Base-by-base conservation (phyloP, 2,113 vertebrate genomes). In the Petromus typicus region DNA sequence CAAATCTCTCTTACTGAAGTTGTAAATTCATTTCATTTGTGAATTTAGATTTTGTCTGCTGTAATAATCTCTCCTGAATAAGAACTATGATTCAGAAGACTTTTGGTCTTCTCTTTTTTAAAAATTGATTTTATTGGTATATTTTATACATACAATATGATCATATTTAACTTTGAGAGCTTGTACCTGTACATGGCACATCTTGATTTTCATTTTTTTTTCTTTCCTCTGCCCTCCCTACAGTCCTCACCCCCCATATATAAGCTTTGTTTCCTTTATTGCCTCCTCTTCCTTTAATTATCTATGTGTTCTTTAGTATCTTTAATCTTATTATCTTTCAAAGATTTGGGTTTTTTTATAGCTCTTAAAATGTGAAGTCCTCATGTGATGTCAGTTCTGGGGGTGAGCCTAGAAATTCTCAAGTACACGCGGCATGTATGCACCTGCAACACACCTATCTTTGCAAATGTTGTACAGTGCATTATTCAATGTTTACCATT, bases 1-100 rank as follows among this genome's bases (percentile, higher is more conserved):
- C 71, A 40, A 67, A 73, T 94, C 37, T 78, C 67, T 89, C 61
- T 94, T 86, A 18, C 1, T 86, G 40, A 13, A 37, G 12, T 48
- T 51, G 40, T 71, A 83, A 91, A 75, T 4, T 13, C n/a, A 86
- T 89, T 51, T 94, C 83, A 78, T 56, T 73, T 57, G 69, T 90
- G 83, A 96, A 90, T 91, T 91, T 86, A 90, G 73, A 88, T 78
- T 69, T 89, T 85, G 51, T 91, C 37, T 91, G 40, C 61, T 89
- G n/a, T 61, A 91, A 61, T 67, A 43, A 95, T 66, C 61, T 48
- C 82, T 56, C 37, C 79, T 73, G 67, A 81, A 48, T 66, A 18
- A 45, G 56, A 94, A 67, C 25, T 71, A 56, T 94, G 63, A 78
- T 69, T 83, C 40, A 69, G 34, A 79, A 82, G 79, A 80, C 27